Conservation (phyloP, 2,797 vertebrate species). For the Argentina silus region DNA sequence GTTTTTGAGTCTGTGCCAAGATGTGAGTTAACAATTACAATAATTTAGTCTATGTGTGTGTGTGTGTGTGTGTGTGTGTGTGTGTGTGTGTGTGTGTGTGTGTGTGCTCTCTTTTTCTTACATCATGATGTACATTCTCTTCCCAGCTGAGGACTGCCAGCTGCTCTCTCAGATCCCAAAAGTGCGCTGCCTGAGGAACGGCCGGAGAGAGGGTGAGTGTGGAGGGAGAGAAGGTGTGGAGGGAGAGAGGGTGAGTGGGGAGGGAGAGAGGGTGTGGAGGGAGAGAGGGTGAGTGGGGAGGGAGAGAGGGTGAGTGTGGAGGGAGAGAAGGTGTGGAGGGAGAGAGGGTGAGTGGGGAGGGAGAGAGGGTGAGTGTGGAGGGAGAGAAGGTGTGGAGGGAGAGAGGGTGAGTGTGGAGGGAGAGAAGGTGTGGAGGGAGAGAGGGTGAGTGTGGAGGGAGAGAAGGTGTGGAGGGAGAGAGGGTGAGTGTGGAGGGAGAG, state of each 20-base stretch:
- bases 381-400: background rate
- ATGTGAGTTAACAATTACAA: background rate
- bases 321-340: background rate
- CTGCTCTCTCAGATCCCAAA: conserved; percentile 95
- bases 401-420: too few relatives aligned
- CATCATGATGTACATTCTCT: conserved; percentile 56
- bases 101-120: conserved; percentile 14
- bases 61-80: conserved; percentile 7
- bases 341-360: background rate
- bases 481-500: background rate
- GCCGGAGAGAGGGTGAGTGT: conserved; percentile 88
- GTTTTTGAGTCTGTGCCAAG: conserved; percentile 9
- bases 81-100: conserved; percentile 16
- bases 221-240: background rate
- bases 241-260: background rate
- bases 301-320: too few relatives aligned
- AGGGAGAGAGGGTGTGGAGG: background rate
- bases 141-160: conserved; percentile 93
- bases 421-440: conserved; percentile 2
- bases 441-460: background rate
- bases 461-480: background rate
- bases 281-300: background rate
- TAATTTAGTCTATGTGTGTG: background rate
- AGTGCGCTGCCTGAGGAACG: conserved; percentile 92
- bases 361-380: background rate